These are phyloP conservation scores for Eucera pruinosa DNA, from an alignment of 2,888 invertebrate species.

Conservation along the genomic window DNA sequence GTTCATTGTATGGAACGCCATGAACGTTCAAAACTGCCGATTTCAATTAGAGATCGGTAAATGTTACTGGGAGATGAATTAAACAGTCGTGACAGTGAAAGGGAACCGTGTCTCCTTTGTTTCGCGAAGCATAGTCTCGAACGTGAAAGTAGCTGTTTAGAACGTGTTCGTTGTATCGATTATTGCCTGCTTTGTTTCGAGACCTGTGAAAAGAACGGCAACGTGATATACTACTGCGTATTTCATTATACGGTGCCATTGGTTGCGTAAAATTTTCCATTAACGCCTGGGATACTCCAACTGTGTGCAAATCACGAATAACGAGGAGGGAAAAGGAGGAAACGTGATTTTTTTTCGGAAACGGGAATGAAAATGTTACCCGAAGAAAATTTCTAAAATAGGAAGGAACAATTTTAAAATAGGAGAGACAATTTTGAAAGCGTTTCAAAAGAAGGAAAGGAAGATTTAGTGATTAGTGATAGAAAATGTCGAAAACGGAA, in stretches of 20 bases:
- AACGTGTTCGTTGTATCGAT: conserved; percentile 49
- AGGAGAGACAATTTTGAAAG: too few relatives aligned
- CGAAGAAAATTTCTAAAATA: too few relatives aligned
- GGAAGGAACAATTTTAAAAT: too few relatives aligned
- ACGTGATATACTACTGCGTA: not conserved
- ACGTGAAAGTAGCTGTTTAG: conserved; percentile 54
- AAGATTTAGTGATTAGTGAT: too few relatives aligned
- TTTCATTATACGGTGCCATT: not conserved
- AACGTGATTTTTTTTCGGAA: not conserved
- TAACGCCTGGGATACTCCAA: not conserved
- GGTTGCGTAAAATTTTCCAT: not conserved
- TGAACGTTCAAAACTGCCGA: conserved; percentile 45
- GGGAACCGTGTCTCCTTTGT: conserved; percentile 58
- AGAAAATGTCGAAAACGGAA: too few relatives aligned
- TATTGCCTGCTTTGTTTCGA: conserved; percentile 31
- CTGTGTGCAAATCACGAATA: not conserved
- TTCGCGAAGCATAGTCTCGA: conserved; percentile 8
- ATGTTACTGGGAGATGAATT: conserved; percentile 57
- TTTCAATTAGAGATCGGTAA: conserved; percentile 59
- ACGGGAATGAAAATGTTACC: too few relatives aligned
- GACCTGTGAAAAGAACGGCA: conserved; percentile 27
- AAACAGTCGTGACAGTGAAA: conserved; percentile 51
- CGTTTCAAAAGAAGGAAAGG: too few relatives aligned
- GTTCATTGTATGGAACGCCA: conserved; percentile 24
- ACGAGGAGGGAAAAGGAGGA: not conserved